phyloP scores from a whole-genome alignment of 2,888 invertebrate species.

The Apodemia mormo region DNA sequence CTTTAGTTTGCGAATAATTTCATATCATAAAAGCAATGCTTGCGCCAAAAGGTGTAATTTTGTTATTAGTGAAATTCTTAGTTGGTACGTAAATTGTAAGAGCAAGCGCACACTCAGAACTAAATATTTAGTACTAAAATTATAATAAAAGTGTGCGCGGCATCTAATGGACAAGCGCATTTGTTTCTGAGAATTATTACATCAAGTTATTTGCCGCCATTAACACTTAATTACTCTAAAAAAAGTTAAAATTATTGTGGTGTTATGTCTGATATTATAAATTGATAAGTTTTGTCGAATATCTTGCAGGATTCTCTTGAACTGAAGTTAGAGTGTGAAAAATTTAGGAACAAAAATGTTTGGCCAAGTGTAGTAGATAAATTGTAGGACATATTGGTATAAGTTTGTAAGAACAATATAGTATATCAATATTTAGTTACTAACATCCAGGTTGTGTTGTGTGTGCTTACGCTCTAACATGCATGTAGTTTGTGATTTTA shows the following conservation, averaged over 20 bases:
- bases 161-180: neutral
- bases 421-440: slow-evolving; percentile 52
- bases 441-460: slow-evolving; percentile 80
- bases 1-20: no score
- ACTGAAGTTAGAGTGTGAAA: neutral
- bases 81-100: neutral
- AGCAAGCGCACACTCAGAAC: slow-evolving; percentile 13
- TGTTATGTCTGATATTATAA: neutral
- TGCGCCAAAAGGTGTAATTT: neutral
- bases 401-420: slow-evolving; percentile 72
- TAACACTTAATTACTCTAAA: neutral
- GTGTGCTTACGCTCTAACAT: slow-evolving; percentile 78
- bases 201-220: neutral
- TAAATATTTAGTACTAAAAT: neutral
- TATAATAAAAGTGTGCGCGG: slow-evolving; percentile 1
- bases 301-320: neutral
- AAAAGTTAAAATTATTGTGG: neutral
- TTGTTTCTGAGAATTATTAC: neutral
- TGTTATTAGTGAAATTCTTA: neutral
- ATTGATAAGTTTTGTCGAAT: neutral
- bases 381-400: slow-evolving; percentile 62
- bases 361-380: slow-evolving; percentile 49
- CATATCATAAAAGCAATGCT: no score
- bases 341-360: neutral
- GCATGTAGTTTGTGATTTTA: slow-evolving; percentile 75